phyloP scores from a whole-genome alignment of 30 jellyfish, hydroid and myxozoan genomes.

The Sanderia malayensis region DNA sequence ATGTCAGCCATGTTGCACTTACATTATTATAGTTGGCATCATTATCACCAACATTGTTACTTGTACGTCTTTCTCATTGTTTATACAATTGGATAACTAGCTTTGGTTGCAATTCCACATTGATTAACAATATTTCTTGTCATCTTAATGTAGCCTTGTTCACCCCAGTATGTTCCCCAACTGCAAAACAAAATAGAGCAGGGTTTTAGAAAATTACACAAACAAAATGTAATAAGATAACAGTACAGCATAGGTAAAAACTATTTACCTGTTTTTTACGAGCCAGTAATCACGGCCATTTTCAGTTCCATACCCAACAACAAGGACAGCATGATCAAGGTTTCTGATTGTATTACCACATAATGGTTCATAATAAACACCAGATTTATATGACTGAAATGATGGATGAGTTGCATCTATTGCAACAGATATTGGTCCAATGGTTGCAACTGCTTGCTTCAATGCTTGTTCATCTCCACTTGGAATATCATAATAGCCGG shows the following conservation, averaged over 20 bases:
- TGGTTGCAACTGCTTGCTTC: slow-evolving; percentile 86
- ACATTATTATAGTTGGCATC: too few species aligned
- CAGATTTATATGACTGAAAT: slow-evolving; percentile 76
- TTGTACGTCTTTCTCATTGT: too few species aligned
- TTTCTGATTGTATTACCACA: slow-evolving; percentile 78
- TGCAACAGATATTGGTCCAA: slow-evolving; percentile 99
- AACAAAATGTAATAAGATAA: neutral
- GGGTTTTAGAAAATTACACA: neutral
- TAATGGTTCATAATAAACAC: slow-evolving; percentile 90
- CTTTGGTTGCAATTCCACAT: slow-evolving; percentile 85
- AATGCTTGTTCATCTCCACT: slow-evolving; percentile 93
- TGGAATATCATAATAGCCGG: slow-evolving; percentile 90
- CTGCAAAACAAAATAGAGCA: slow-evolving; percentile 36
- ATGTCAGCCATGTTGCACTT: too few species aligned
- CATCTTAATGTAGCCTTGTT: slow-evolving; percentile 79
- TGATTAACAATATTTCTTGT: slow-evolving; percentile 66
- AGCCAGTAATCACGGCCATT: slow-evolving; percentile 90
- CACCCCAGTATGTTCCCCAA: slow-evolving; percentile 95
- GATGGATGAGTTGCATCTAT: slow-evolving; percentile 96
- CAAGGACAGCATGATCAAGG: slow-evolving; percentile 97
- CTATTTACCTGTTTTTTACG: slow-evolving; percentile 94
- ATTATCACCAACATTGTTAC: too few species aligned
- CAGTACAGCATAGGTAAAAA: neutral
- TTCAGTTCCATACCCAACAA: slow-evolving; percentile 99
- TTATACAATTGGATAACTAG: slow-evolving; percentile 70